Conservation (phyloP, 2,113 vertebrate species). For the Pristiophorus japonicus region DNA sequence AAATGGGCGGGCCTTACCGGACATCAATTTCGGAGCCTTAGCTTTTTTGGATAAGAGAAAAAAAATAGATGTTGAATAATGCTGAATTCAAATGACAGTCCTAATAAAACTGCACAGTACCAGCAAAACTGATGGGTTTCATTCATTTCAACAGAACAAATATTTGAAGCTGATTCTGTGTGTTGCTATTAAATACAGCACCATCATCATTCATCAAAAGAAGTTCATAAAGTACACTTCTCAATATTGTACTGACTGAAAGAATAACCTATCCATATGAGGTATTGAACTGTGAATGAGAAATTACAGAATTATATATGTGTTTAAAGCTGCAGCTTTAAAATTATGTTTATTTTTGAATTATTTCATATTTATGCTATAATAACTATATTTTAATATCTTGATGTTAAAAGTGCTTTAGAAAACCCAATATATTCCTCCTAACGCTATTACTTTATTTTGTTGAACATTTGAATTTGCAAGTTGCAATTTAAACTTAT, state of each 20-base stretch:
- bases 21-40: too few species aligned
- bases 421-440: not conserved
- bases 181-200: not conserved
- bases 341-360: not conserved
- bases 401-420: not conserved
- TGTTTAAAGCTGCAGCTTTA: not conserved
- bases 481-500: too few species aligned
- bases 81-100: not conserved
- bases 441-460: not conserved
- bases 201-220: not conserved
- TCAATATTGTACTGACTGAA: not conserved
- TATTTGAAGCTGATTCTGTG: constrained; percentile 12
- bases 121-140: not conserved
- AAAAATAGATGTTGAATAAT: not conserved
- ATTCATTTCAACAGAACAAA: not conserved
- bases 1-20: too few species aligned
- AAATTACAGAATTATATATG: not conserved
- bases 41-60: not conserved
- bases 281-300: not conserved
- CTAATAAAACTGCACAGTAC: not conserved
- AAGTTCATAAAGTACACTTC: not conserved
- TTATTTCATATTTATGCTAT: not conserved
- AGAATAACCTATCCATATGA: not conserved
- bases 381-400: not conserved
- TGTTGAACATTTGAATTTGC: not conserved